Conservation (phyloP, 2,797 vertebrate species). For the Margarornis squamiger region DNA sequence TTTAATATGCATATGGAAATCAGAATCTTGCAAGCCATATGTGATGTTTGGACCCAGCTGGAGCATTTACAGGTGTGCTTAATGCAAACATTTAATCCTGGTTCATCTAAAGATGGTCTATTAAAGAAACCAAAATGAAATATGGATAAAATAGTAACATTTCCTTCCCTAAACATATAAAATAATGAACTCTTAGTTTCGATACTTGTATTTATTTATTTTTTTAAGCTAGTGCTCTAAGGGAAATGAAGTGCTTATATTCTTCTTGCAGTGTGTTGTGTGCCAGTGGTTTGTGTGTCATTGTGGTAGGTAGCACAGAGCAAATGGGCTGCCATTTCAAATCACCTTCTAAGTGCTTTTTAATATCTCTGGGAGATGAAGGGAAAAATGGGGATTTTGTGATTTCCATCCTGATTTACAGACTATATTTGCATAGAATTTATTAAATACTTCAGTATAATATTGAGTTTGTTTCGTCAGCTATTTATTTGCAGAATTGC, state of each 20-base stretch:
- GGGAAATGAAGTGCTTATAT: not conserved
- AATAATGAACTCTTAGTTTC: not conserved
- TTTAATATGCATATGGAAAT: slow-evolving; percentile 40
- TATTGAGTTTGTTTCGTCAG: slow-evolving; percentile 15
- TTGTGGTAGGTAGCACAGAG: not conserved
- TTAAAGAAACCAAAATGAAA: not conserved
- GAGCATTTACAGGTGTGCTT: slow-evolving; percentile 22
- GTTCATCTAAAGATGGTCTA: not conserved
- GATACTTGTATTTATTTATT: not conserved
- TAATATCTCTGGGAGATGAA: not conserved
- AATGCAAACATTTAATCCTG: slow-evolving; percentile 43
- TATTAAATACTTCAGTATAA: not conserved
- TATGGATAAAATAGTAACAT: not conserved
- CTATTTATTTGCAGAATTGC: slow-evolving; percentile 4
- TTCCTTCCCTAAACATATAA: not conserved
- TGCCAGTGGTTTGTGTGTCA: not conserved
- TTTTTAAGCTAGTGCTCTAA: not conserved
- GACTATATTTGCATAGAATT: not conserved
- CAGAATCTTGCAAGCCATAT: slow-evolving; percentile 7
- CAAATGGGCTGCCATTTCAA: not conserved
- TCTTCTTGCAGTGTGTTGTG: not conserved
- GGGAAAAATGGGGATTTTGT: not conserved
- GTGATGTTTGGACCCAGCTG: slow-evolving; percentile 19
- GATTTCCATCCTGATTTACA: not conserved
- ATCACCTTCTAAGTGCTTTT: not conserved